Percentiles rank a stretch among this genome's conserved stretches.
These are phyloP conservation scores for Henricia sp. DNA, from an alignment of 53 echinoderm and acorn worm species.

Conservation along the genomic window DNA sequence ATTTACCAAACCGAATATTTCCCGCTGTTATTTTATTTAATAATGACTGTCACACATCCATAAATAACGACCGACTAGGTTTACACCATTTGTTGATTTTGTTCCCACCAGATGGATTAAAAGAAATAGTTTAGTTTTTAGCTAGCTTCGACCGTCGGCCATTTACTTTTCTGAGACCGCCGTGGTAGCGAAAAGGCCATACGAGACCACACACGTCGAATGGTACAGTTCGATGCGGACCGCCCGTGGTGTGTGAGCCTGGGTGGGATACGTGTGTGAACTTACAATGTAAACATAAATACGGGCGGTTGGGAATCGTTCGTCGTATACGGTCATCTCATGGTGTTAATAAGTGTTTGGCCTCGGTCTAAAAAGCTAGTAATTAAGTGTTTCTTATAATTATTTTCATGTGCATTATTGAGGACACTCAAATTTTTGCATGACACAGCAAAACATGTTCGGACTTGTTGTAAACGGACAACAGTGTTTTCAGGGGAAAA, in stretches of 20 bases:
- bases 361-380: not conserved
- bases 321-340: not conserved
- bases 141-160: constrained; percentile 35
- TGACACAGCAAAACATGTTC: not conserved
- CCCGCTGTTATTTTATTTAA: constrained; percentile 22
- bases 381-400: constrained; percentile 2
- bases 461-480: too few relatives aligned
- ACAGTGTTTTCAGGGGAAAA: too few relatives aligned
- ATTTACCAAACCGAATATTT: not conserved
- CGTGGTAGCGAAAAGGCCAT: not conserved
- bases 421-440: not conserved
- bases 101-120: not conserved
- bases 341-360: not conserved
- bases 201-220: constrained; percentile 53
- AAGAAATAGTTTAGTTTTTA: not conserved
- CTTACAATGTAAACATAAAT: constrained; percentile 44
- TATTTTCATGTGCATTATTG: not conserved
- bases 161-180: constrained; percentile 33
- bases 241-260: constrained; percentile 29
- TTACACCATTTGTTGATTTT: constrained; percentile 8
- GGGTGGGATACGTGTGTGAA: constrained; percentile 50
- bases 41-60: not conserved
- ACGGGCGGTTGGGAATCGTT: not conserved
- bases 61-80: constrained; percentile 8
- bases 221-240: not conserved